A percentile compares a stretch with the other conserved stretches of the same genome.
phyloP scores from a whole-genome alignment of 2,888 invertebrate species.

The Plebejus argus region DNA sequence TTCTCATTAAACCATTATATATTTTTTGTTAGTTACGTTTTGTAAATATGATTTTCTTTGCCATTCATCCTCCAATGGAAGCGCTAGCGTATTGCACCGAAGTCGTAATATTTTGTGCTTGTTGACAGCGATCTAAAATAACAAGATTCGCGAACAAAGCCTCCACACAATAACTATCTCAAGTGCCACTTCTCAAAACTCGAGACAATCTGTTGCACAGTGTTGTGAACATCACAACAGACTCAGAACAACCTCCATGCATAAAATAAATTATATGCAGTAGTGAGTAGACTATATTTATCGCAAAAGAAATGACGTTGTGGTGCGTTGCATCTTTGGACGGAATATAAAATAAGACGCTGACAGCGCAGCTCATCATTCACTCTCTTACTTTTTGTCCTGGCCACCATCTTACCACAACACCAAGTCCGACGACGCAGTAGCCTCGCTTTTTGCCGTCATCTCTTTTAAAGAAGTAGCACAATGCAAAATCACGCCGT shows the following conservation, averaged over 20 bases:
- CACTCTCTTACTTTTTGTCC: too few relatives aligned
- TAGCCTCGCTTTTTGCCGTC: too few relatives aligned
- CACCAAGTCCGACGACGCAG: too few relatives aligned
- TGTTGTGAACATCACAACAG: neutral
- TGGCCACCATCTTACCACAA: too few relatives aligned
- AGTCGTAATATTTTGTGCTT: neutral
- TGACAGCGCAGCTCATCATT: too few relatives aligned
- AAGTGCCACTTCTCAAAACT: constrained; percentile 18
- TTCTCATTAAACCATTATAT: too few relatives aligned
- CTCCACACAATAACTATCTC: neutral
- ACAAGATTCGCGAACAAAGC: constrained; percentile 11
- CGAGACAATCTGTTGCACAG: constrained; percentile 28
- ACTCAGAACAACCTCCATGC: neutral
- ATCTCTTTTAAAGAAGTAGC: too few relatives aligned
- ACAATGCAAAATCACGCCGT: too few relatives aligned
- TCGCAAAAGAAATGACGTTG: neutral
- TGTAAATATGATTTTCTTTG: too few relatives aligned
- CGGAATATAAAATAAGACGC: too few relatives aligned
- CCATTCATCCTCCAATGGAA: neutral
- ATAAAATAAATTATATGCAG: neutral
- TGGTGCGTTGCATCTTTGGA: too few relatives aligned
- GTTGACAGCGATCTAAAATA: neutral
- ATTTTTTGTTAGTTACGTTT: too few relatives aligned
- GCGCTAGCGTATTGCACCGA: neutral
- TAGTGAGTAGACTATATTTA: neutral